These are phyloP conservation scores for Chloebia gouldiae DNA, from an alignment of 2,113 vertebrate species.

Conservation along the genomic window DNA sequence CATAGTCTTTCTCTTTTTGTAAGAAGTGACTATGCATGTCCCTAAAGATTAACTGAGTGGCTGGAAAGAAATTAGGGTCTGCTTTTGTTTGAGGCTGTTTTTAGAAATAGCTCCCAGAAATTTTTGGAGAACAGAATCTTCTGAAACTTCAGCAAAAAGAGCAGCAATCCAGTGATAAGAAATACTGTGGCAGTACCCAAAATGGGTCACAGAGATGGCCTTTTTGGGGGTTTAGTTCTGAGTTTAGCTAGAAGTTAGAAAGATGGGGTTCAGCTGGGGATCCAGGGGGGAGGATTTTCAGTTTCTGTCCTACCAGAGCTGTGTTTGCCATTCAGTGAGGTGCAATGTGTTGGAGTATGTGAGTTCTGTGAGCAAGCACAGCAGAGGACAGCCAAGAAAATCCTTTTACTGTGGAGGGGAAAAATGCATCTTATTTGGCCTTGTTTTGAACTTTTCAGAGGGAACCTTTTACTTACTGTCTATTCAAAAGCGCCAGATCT, in stretches of 20 bases:
- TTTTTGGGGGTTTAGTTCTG: background rate
- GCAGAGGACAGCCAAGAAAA: background rate
- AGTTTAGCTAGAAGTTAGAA: background rate
- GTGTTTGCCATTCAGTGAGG: background rate
- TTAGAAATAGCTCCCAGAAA: constrained; percentile 11
- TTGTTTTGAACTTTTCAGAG: background rate
- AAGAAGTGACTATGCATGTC: background rate
- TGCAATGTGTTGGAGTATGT: fast-evolving
- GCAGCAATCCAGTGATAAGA: background rate
- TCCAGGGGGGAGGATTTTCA: background rate
- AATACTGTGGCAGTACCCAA: background rate
- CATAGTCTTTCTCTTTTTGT: background rate
- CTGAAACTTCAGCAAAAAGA: background rate
- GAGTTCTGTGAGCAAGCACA: background rate
- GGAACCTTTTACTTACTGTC: background rate
- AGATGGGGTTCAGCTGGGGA: background rate
- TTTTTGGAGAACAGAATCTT: background rate
- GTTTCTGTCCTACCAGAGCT: background rate
- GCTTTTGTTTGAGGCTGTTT: background rate
- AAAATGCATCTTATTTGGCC: background rate
- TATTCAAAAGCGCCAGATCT: background rate
- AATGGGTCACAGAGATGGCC: background rate
- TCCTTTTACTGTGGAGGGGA: background rate
- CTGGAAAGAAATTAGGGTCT: background rate
- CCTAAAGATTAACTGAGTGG: background rate